A percentile compares a stretch with the other conserved stretches of the same genome.
Evolutionary conservation across 2,888 invertebrate species (phyloP).

Genomic region (Chamaedrilus cognettii): DNA sequence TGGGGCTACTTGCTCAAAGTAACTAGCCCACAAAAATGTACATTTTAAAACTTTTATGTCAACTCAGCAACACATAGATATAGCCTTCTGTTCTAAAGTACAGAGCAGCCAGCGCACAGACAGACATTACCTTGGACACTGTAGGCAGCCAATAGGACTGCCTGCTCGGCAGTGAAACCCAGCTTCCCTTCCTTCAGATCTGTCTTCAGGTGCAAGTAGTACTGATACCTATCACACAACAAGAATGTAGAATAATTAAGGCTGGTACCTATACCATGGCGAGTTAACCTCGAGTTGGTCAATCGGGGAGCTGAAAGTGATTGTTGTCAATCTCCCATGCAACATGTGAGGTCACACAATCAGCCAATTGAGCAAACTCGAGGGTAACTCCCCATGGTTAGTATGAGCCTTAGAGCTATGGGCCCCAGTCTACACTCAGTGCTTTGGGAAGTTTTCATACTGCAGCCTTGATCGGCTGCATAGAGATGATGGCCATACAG

Average conservation of each 20-base stretch:
- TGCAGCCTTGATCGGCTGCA: too few relatives aligned
- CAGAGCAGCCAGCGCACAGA: too few relatives aligned
- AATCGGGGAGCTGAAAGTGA: too few relatives aligned
- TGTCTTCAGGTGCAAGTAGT: conserved; percentile 91
- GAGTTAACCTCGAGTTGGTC: too few relatives aligned
- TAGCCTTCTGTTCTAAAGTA: too few relatives aligned
- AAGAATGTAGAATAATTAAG: not conserved
- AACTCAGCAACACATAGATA: too few relatives aligned
- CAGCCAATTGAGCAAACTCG: too few relatives aligned
- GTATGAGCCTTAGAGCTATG: too few relatives aligned
- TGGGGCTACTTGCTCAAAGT: too few relatives aligned
- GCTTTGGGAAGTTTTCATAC: too few relatives aligned
- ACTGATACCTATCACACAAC: conserved; percentile 73
- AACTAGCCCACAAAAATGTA: not conserved
- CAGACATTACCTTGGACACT: conserved; percentile 83
- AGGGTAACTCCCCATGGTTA: too few relatives aligned
- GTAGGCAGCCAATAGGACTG: conserved; percentile 87
- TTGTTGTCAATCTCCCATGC: not conserved
- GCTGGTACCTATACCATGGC: not conserved
- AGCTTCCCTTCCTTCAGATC: conserved; percentile 93
- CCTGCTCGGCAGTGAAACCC: conserved; percentile 86
- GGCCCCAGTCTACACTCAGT: too few relatives aligned
- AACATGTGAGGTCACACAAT: not conserved
- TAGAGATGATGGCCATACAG: not conserved
- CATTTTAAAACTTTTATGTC: not conserved